Conservation (phyloP, 2,888 invertebrate species). For the Xestoiulus laeticollis region DNA sequence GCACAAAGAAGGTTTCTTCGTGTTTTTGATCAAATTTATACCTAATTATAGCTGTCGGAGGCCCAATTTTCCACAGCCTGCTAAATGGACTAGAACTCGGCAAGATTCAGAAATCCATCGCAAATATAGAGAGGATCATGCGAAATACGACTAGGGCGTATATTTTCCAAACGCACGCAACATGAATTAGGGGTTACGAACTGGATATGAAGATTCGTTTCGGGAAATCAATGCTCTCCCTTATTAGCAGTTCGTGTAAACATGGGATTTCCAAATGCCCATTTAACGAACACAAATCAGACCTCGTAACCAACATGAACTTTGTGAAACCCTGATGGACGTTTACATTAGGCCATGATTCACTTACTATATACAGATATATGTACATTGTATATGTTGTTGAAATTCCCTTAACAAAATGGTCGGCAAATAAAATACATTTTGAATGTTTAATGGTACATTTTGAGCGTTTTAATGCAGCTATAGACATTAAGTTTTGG, state of each 20-base stretch:
- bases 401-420: neutral
- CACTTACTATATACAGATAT: too few relatives aligned
- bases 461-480: neutral
- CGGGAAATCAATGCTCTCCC: neutral
- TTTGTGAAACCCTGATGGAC: neutral
- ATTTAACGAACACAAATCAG: neutral
- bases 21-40: constrained; percentile 14
- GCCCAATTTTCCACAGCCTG: neutral
- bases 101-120: constrained; percentile 14
- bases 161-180: neutral
- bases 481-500: neutral
- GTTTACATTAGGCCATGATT: neutral
- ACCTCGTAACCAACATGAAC: neutral
- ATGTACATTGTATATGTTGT: neutral
- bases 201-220: neutral
- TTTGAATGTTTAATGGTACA: too few relatives aligned
- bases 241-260: neutral
- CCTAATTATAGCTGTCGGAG: constrained; percentile 1
- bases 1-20: neutral
- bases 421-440: too few relatives aligned
- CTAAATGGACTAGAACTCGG: neutral
- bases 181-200: neutral
- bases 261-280: neutral
- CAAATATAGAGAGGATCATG: neutral
- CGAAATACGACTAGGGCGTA: neutral